Base-by-base conservation (phyloP, 1,140 invertebrate genomes). In the Drosophila prosaltans region DNA sequence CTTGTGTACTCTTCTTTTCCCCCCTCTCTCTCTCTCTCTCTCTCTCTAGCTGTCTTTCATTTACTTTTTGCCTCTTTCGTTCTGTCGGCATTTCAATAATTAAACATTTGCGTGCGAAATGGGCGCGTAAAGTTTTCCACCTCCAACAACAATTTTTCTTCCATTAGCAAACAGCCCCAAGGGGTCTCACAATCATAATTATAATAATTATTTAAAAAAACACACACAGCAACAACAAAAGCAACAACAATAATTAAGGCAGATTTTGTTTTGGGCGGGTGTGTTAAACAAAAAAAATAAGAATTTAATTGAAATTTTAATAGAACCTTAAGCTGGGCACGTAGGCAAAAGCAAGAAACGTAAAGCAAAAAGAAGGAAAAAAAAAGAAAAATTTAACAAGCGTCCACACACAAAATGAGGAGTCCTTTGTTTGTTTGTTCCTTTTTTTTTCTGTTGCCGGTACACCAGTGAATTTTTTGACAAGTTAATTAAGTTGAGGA, bases 281-380 rank as follows among this genome's bases (percentile, higher is more conserved):
- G 30, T 9, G 21, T n/a, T 26, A 65, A n/a, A 65, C 57, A 66
- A 24, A 30, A 30, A 61, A 66, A 83, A 77, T 51, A 51, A 51
- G 78, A 62, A 74, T 84, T 71, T 83, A 83, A 83, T 83, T 83
- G 81, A 83, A 83, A 83, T 83, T 83, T 77, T 83, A 80, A 83
- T 83, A 83, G 81, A 83, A 83, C 80, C 76, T 65, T 80, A 80
- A 83, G 81, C 66, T 28, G 66, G 62, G 72, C 75, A 83, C 72
- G 72, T 82, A 74, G 71, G 45, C 66, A 40, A 78, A 36, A 7
- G 32, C 32, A 36, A 36, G 32, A 36, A 36, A 36, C 32, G 32
- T 4, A 36, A 7, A 36, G 32, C 3, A 36, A 36, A 36, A 36
- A 30, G 28, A 36, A 36, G 32, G 1, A 36, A 36, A 61, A 55